A percentile compares a stretch with the other conserved stretches of the same genome.
Conservation (phyloP, 2,797 vertebrate species). For the Pantherophis vulpinus region DNA sequence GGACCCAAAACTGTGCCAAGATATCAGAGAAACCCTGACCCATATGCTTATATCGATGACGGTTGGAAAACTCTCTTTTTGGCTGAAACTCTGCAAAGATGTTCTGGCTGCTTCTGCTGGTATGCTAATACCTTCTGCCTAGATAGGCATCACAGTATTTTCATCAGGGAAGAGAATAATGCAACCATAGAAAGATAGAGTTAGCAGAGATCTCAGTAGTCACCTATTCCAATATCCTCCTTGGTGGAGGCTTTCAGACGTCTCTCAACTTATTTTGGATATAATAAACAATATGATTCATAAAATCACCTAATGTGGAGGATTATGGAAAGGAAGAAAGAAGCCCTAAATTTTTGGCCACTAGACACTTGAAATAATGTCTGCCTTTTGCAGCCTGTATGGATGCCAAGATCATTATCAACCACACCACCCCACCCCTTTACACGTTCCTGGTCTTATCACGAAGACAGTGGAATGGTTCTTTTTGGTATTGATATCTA, state of each 20-base stretch:
- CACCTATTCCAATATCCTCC: not conserved
- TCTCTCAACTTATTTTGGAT: not conserved
- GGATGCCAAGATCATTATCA: not conserved
- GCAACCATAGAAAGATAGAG: not conserved
- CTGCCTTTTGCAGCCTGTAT: not conserved
- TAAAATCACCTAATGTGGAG: not conserved
- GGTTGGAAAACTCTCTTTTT: constrained; percentile 83
- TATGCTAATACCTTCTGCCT: constrained; percentile 48
- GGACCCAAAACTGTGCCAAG: constrained; percentile 78
- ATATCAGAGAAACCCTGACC: constrained; percentile 86
- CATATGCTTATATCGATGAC: constrained; percentile 87
- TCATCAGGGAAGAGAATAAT: not conserved
- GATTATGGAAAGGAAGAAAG: not conserved
- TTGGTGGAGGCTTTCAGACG: not conserved
- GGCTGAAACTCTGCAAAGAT: constrained; percentile 93
- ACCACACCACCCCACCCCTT: not conserved
- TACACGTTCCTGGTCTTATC: not conserved
- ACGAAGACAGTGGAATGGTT: not conserved
- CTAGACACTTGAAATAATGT: not conserved
- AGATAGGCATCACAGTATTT: not conserved
- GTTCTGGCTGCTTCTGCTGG: constrained; percentile 87
- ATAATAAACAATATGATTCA: not conserved
- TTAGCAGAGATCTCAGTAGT: not conserved
- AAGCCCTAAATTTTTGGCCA: not conserved
- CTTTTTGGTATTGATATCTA: not conserved